Evolutionary conservation across 2,797 vertebrate species (phyloP), one percentile per base, ranked within the genome.

Genomic region (Lagocephalus sceleratus): DNA sequence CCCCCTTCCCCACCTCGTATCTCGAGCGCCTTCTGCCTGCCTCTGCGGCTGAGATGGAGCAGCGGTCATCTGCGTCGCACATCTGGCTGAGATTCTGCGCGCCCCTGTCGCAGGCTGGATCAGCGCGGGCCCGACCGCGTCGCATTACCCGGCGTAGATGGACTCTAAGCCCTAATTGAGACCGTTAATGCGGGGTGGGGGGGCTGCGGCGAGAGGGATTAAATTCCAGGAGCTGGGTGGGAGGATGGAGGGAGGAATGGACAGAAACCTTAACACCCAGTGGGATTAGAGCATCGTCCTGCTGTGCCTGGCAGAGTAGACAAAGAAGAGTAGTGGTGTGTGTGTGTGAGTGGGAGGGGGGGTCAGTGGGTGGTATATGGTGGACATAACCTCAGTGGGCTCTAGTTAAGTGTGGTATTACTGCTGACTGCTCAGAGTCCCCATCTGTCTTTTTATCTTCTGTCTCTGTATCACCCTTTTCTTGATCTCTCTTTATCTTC

Each of bases 121-220:
- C 71, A 79, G 76, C 55, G 57, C 69, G 74, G 81, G 70, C 76
- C 78, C 47, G 78, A 75, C 73, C 82, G 78, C 42, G 44, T 26
- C 65, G 79, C 73, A 87, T 87, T 87, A 85, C 79, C 68, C 72
- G 66, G 80, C 76, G 76, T 86, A 78, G 80, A 87, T 83, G 76
- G 80, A 83, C 73, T 76, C 64, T 87, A 86, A 89, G 80, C 75
- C 63, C 65, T 88, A 90, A 91, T 88, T 87, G 84, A 85, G 83
- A 84, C 73, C 60, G 75, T 73, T 89, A 88, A 87, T 87, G 85
- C 78, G 47, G 66, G 67, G 76, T 62, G 51, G 63, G 64, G 79
- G 78, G 68, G 42, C 75, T 71, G 69, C 51, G 45, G 70, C 69
- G 54, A 12, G 73, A 70, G 51, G 66, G 77, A 79, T 74, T 89